Evolutionary conservation across 2,888 invertebrate genomes (phyloP).

Genomic region (Tenthredo amoena): DNA sequence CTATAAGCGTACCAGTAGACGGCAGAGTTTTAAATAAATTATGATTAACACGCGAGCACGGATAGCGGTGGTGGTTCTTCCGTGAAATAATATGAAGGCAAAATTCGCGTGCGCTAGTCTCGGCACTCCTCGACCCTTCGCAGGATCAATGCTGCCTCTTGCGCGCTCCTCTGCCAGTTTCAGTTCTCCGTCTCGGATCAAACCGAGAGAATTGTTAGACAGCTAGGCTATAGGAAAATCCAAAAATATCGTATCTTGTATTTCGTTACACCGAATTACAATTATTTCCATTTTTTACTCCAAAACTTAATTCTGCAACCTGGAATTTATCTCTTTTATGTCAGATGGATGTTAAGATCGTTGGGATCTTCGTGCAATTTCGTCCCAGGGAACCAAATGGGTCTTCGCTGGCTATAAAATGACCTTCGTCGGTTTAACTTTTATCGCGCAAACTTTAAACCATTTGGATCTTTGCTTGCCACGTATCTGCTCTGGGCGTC

Average conservation of each 20-base stretch:
- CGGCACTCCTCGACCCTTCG: slow-evolving; percentile 36
- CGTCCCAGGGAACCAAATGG: slow-evolving; percentile 68
- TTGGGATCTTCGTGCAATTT: slow-evolving; percentile 67
- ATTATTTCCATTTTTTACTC: background rate
- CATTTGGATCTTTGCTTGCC: background rate
- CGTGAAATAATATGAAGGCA: slow-evolving; percentile 52
- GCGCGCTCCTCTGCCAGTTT: slow-evolving; percentile 47
- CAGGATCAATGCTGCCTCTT: slow-evolving; percentile 54
- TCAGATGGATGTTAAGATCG: background rate
- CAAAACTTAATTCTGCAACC: background rate
- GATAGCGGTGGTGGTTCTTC: slow-evolving; percentile 19
- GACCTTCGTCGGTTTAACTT: slow-evolving; percentile 73
- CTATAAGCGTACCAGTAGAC: slow-evolving; percentile 16
- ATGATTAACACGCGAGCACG: slow-evolving; percentile 56
- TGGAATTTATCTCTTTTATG: background rate
- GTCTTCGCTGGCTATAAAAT: slow-evolving; percentile 72
- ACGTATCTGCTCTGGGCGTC: background rate
- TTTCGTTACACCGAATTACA: background rate
- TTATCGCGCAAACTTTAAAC: slow-evolving; percentile 66
- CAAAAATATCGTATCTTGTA: background rate
- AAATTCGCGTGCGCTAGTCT: slow-evolving; percentile 48
- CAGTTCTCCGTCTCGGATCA: slow-evolving; percentile 23
- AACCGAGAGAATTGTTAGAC: background rate
- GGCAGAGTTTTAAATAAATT: slow-evolving; percentile 60
- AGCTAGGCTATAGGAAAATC: background rate